Evolutionary conservation across 1,140 invertebrate species (phyloP).

Genomic region (Chironomus tepperi): DNA sequence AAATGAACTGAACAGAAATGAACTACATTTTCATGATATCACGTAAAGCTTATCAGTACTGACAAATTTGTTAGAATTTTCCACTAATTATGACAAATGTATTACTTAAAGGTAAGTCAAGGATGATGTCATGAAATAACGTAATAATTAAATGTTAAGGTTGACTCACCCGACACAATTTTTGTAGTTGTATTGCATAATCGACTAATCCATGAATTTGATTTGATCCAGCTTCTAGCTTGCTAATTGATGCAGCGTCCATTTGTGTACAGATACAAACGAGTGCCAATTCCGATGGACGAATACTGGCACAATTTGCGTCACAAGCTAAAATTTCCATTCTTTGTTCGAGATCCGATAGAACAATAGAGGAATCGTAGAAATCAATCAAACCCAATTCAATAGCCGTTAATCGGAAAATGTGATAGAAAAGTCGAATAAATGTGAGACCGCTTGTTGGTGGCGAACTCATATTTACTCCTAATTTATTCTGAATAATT

Average conservation of each 20-base stretch:
- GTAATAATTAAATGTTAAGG: constrained; percentile 29
- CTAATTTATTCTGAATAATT: constrained; percentile 59
- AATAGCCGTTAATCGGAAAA: constrained; percentile 46
- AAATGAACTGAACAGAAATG: no score
- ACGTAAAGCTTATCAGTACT: no score
- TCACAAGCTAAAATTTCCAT: constrained; percentile 64
- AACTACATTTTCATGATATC: no score
- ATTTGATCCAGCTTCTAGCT: constrained; percentile 25
- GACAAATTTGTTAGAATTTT: no score
- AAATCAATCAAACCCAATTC: constrained; percentile 43
- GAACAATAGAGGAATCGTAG: constrained; percentile 38
- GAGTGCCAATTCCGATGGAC: constrained; percentile 58
- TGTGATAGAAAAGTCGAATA: constrained; percentile 52
- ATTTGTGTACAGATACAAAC: constrained; percentile 57
- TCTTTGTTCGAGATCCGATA: constrained; percentile 51
- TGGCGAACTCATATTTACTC: constrained; percentile 46
- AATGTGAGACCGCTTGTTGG: constrained; percentile 57
- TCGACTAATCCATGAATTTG: constrained; percentile 41
- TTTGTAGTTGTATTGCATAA: constrained; percentile 49
- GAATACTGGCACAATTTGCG: constrained; percentile 54
- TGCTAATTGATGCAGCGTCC: constrained; percentile 41
- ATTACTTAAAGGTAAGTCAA: not conserved
- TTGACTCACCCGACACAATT: constrained; percentile 48
- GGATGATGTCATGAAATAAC: constrained; percentile 25
- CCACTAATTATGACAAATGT: no score